Evolutionary conservation across 2,888 invertebrate species (phyloP).

Genomic region (Aspidiotus destructor): DNA sequence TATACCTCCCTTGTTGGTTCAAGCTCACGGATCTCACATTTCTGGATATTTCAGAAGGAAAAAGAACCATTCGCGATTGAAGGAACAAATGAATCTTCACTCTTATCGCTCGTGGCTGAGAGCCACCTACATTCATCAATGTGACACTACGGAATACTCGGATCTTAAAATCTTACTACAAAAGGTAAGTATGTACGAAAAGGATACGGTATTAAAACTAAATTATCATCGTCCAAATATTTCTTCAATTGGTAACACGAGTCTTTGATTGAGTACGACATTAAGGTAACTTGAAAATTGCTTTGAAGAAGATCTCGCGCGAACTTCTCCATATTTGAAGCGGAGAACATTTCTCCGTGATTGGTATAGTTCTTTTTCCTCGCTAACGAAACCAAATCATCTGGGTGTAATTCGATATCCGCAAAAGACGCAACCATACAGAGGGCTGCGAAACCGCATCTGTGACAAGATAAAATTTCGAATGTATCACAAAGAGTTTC

Average conservation of each 20-base stretch:
- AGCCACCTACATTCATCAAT: too few species aligned
- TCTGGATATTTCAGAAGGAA: not conserved
- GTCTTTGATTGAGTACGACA: conserved; percentile 45
- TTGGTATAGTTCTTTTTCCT: conserved; percentile 57
- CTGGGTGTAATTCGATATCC: conserved; percentile 51
- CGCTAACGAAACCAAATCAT: conserved; percentile 50
- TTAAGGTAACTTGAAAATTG: conserved; percentile 44
- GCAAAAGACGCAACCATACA: conserved; percentile 62
- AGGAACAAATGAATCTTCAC: too few species aligned
- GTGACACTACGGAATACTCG: not conserved
- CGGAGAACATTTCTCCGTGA: conserved; percentile 84
- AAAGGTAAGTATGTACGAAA: conserved; percentile 37
- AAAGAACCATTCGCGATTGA: not conserved
- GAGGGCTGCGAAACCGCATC: conserved; percentile 80
- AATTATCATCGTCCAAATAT: conserved; percentile 50
- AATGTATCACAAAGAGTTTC: too few species aligned
- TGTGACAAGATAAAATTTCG: conserved; percentile 41
- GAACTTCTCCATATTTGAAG: conserved; percentile 55
- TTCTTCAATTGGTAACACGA: conserved; percentile 45
- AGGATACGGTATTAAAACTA: conserved; percentile 57
- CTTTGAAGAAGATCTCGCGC: conserved; percentile 50
- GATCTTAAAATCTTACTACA: not conserved
- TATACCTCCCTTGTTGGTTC: too few species aligned
- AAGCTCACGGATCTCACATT: not conserved
- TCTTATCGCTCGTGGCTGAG: too few species aligned